These are phyloP conservation scores for Mellilla xanthometata DNA, from an alignment of 2,888 invertebrate species.

Conservation along the genomic window DNA sequence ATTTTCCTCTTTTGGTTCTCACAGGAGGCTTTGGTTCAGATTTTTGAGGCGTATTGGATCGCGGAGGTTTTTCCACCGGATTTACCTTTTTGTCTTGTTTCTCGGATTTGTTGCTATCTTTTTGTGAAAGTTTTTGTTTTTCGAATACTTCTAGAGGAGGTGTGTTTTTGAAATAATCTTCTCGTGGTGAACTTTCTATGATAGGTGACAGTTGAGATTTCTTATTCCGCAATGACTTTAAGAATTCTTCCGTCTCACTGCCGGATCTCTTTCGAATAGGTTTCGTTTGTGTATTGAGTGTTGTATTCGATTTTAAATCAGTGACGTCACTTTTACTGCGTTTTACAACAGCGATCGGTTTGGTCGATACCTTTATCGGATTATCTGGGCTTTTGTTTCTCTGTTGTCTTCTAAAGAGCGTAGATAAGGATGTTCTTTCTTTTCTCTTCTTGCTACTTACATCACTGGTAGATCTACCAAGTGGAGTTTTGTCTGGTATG, in stretches of 20 bases:
- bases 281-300: constrained; percentile 63
- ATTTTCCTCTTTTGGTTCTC: constrained; percentile 65
- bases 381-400: constrained; percentile 74
- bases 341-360: constrained; percentile 69
- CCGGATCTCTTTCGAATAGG: constrained; percentile 82
- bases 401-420: constrained; percentile 84
- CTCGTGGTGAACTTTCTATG: constrained; percentile 88
- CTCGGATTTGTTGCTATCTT: constrained; percentile 51
- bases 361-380: constrained; percentile 73
- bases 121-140: constrained; percentile 59
- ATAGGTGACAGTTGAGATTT: constrained; percentile 90
- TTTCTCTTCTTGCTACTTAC: constrained; percentile 69
- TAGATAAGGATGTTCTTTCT: constrained; percentile 86
- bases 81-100: constrained; percentile 64
- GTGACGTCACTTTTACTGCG: constrained; percentile 86
- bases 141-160: constrained; percentile 66
- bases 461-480: constrained; percentile 83
- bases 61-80: constrained; percentile 73
- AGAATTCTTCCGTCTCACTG: constrained; percentile 84
- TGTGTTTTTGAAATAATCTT: constrained; percentile 85
- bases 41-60: constrained; percentile 64
- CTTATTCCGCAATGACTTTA: constrained; percentile 78
- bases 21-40: constrained; percentile 68
- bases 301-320: constrained; percentile 81
- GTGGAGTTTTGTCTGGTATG: constrained; percentile 55